Evolutionary conservation across 1,140 invertebrate species (phyloP).

Genomic region (Gonatopus flavifemur): DNA sequence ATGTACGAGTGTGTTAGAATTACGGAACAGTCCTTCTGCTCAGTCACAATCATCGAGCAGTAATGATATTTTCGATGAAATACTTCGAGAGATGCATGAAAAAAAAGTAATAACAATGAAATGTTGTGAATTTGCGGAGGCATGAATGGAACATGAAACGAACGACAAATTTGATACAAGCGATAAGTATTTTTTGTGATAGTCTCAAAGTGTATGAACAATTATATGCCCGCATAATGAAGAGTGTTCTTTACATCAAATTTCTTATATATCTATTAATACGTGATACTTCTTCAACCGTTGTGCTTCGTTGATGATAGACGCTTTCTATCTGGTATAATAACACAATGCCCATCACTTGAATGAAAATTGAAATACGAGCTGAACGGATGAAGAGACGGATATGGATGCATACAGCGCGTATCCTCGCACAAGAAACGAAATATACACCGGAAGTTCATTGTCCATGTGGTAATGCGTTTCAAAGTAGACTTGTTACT

Average conservation of each 20-base stretch:
- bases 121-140: too few species aligned
- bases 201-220: conserved; percentile 1
- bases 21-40: too few species aligned
- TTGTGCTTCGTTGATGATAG: not conserved
- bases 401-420: too few species aligned
- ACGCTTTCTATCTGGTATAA: conserved; percentile 5
- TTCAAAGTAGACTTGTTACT: conserved; percentile 21
- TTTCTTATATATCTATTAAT: not conserved
- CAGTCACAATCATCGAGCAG: too few species aligned
- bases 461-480: conserved; percentile 20
- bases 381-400: conserved; percentile 9
- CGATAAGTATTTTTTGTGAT: too few species aligned
- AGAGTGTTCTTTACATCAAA: not conserved
- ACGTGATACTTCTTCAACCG: conserved; percentile 4
- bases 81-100: too few species aligned
- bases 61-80: too few species aligned
- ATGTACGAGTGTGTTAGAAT: too few species aligned
- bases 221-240: conserved; percentile 25
- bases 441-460: conserved; percentile 35
- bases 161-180: too few species aligned
- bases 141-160: too few species aligned
- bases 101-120: too few species aligned
- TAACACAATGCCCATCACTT: conserved; percentile 6
- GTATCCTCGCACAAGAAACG: conserved; percentile 23
- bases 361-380: conserved; percentile 23